Base-by-base conservation (phyloP, 2,888 invertebrate species). In the Cryptophagus acutangulus region DNA sequence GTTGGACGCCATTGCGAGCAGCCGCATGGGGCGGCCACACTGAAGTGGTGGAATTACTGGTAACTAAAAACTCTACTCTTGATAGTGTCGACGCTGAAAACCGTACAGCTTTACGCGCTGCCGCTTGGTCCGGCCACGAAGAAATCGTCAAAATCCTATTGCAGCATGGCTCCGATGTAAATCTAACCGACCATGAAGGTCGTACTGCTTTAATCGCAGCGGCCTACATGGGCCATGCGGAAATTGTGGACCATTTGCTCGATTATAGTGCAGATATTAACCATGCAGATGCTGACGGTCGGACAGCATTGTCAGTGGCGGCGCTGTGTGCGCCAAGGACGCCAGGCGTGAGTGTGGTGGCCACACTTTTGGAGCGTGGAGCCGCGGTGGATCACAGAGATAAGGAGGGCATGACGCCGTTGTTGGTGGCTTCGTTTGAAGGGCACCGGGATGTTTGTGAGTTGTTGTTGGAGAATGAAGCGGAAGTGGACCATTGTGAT, bases 11-110 rank as follows among this genome's bases (percentile, higher is more conserved):
- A 9, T 72, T 92, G 33, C 73, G 94, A 40, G 92, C 94, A 2
- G 92, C 94, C 13, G 92, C 94, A 8, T 95, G 94, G 94, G 94
- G 92, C 33, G 95, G 95, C 1, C 94, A 95, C 60, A 85, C 86
- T 1, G 86, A 88, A 73, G 82, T 88, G 1, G 88, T 89, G 1
- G 85, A 87, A 52, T 74, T 85, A 9, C 71, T 94, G 30, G 76
- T 93, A 28, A 78, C 81, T 35, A 82, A 81, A 52, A 82, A 86
- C 0, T 91, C 91, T 47, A 79, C 84, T 54, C 84, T 94, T 2
- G 91, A 95, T 65, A 81, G 87, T 54, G 86, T 88, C 1, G 91
- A 92, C 60, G 82, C 84, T 36, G 91, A 91, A 60, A 86, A 88
- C 49, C 77, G 94, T 34, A 94, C 94, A 0, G 91, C 94, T 1